A percentile compares a stretch with the other conserved stretches of the same genome.
These are phyloP conservation scores for Schizopygopsis pylzovi DNA, from an alignment of 2,797 vertebrate species.

Conservation along the genomic window DNA sequence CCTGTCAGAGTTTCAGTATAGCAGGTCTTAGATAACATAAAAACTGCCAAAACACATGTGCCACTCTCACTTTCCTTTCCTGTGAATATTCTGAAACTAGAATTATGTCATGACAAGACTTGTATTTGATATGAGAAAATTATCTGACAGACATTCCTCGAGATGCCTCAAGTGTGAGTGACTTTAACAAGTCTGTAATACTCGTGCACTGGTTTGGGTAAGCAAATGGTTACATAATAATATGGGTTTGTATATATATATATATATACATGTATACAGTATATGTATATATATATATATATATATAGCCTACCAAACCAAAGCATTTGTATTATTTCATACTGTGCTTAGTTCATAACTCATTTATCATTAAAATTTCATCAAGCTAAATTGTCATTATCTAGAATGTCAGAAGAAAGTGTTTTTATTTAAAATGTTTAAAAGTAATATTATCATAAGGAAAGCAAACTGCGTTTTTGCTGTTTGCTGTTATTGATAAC, in stretches of 20 bases:
- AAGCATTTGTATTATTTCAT: background rate
- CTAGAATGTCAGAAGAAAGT: background rate
- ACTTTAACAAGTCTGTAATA: background rate
- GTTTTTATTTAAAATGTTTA: too few species aligned
- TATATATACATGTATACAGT: too few species aligned
- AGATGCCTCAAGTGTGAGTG: background rate
- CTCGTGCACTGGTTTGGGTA: background rate
- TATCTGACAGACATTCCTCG: constrained; percentile 6
- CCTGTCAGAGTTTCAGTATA: constrained; percentile 23
- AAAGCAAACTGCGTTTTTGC: background rate
- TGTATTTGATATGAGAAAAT: background rate
- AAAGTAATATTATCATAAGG: background rate
- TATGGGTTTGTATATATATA: background rate
- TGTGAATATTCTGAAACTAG: background rate
- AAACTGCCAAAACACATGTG: background rate
- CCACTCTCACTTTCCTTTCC: background rate
- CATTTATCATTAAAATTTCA: background rate
- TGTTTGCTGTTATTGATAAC: background rate
- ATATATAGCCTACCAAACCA: background rate
- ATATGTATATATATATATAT: too few species aligned
- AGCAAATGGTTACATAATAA: background rate
- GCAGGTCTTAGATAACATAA: constrained; percentile 41
- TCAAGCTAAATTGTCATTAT: background rate
- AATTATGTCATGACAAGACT: constrained; percentile 15
- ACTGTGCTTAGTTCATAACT: background rate